Evolutionary conservation across 2,797 vertebrate genomes (phyloP).

Genomic region (Phoebastria nigripes): DNA sequence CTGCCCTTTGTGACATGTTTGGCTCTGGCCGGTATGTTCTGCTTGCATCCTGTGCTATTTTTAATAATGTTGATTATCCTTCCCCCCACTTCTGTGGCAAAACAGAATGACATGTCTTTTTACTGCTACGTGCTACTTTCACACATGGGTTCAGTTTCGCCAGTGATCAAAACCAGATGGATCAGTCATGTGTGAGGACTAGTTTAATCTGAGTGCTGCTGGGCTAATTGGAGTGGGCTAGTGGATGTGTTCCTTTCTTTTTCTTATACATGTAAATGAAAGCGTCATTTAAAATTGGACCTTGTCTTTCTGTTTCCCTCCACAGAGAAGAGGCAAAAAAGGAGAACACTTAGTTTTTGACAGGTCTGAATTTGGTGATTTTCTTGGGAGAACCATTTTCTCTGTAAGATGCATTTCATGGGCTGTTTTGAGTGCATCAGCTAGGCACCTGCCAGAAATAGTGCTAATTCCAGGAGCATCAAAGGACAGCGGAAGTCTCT

Average conservation of each 20-base stretch:
- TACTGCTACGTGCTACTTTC: not conserved
- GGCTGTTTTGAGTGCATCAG: not conserved
- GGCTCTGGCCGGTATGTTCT: not conserved
- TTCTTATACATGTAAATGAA: not conserved
- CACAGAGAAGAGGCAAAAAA: not conserved
- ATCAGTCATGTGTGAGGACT: not conserved
- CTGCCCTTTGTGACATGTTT: not conserved
- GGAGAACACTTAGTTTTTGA: not conserved
- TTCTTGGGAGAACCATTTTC: not conserved
- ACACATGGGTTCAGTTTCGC: slow-evolving; percentile 17
- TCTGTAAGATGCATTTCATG: not conserved
- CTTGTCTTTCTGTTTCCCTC: not conserved
- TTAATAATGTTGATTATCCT: not conserved
- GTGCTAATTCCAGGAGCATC: not conserved
- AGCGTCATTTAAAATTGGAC: not conserved
- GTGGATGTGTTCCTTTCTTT: not conserved
- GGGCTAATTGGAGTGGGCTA: not conserved
- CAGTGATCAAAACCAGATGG: not conserved
- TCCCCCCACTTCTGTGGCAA: not conserved
- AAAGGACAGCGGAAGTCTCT: not conserved
- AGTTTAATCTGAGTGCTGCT: not conserved
- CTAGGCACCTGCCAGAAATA: not conserved
- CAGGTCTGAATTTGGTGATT: not conserved
- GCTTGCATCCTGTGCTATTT: slow-evolving; percentile 3
- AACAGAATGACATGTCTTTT: not conserved